Conservation (phyloP, 1,140 invertebrate species). For the Aleiodes sp. region DNA sequence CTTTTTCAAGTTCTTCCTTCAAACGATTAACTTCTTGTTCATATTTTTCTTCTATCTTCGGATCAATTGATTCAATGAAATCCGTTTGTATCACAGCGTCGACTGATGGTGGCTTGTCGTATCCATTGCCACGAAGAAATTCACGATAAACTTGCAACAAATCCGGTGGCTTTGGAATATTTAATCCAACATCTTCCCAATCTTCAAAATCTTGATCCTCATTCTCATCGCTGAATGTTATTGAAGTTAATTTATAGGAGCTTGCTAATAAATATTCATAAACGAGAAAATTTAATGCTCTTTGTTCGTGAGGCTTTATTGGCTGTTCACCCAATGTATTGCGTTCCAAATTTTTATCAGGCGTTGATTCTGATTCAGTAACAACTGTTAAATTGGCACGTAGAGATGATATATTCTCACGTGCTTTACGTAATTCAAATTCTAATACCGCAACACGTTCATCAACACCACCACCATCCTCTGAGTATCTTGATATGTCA, state of each 20-base stretch:
- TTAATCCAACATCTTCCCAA: slow-evolving; percentile 92
- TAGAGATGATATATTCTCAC: slow-evolving; percentile 85
- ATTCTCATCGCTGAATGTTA: slow-evolving; percentile 93
- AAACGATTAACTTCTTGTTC: slow-evolving; percentile 60
- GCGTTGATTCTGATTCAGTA: slow-evolving; percentile 73
- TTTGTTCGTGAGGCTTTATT: slow-evolving; percentile 84
- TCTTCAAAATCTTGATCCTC: slow-evolving; percentile 93
- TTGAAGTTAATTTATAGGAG: slow-evolving; percentile 88
- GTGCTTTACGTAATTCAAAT: slow-evolving; percentile 89
- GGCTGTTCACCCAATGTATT: slow-evolving; percentile 62
- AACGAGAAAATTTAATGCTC: slow-evolving; percentile 87
- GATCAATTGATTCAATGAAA: slow-evolving; percentile 29
- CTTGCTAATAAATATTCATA: slow-evolving; percentile 86
- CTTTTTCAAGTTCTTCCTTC: slow-evolving; percentile 47
- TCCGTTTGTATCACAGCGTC: slow-evolving; percentile 62
- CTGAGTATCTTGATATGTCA: slow-evolving; percentile 87
- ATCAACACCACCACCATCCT: slow-evolving; percentile 83
- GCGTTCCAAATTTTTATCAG: slow-evolving; percentile 68
- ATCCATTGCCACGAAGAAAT: slow-evolving; percentile 66
- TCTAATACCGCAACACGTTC: slow-evolving; percentile 86
- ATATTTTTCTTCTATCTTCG: slow-evolving; percentile 42
- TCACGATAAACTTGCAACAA: slow-evolving; percentile 82
- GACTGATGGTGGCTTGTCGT: slow-evolving; percentile 54
- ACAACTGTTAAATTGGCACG: slow-evolving; percentile 84
- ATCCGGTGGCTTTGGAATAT: slow-evolving; percentile 83